These are phyloP conservation scores for Sorex maritimensis DNA, from an alignment of 2,797 vertebrate genomes.

Conservation along the genomic window DNA sequence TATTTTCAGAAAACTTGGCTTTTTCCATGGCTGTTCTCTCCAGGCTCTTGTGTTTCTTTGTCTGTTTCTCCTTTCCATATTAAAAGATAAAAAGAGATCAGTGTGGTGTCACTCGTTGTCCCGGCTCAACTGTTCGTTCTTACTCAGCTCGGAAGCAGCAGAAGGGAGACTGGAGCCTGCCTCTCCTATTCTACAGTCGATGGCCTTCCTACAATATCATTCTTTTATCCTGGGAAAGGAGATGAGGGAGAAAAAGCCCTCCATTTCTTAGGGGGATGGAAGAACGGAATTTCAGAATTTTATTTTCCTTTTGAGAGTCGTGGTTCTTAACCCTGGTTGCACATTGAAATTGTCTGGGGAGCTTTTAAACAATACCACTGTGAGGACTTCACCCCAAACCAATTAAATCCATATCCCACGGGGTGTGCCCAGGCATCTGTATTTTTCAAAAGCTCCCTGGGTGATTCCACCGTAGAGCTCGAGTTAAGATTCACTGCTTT, in stretches of 20 bases:
- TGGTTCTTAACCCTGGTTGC: conserved; percentile 62
- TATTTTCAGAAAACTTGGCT: neutral
- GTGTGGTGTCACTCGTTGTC: too few relatives aligned
- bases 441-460: conserved; percentile 66
- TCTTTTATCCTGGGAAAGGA: neutral
- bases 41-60: neutral
- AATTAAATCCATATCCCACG: conserved; percentile 67
- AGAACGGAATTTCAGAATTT: conserved; percentile 3
- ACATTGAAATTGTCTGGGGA: conserved; percentile 62
- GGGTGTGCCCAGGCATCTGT: conserved; percentile 51
- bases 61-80: neutral
- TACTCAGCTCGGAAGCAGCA: neutral
- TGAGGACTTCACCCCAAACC: conserved; percentile 66
- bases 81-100: neutral
- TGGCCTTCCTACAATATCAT: neutral
- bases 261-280: neutral
- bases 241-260: neutral
- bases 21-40: neutral
- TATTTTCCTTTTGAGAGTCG: conserved; percentile 50
- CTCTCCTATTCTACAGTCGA: neutral
- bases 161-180: rapidly evolving
- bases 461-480: conserved; percentile 19
- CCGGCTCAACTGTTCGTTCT: neutral
- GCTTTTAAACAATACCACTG: conserved; percentile 62
- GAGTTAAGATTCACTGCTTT: conserved; percentile 66